A percentile compares a stretch with the other conserved stretches of the same genome.
These are phyloP conservation scores for Drosophila prosaltans DNA, from an alignment of 1,140 invertebrate genomes.

Conservation along the genomic window DNA sequence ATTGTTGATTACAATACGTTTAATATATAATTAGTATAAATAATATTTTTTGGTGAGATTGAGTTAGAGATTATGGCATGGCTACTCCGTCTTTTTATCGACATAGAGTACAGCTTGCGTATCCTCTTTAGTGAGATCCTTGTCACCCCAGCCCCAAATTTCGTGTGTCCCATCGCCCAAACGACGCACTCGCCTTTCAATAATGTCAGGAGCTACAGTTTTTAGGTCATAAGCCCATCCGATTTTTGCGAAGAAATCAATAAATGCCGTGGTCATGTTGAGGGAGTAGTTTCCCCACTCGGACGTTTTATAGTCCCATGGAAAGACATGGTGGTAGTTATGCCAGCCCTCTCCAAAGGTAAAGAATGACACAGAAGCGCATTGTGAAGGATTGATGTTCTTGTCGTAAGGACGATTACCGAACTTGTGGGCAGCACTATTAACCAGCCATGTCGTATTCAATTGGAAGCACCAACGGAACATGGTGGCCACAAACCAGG, in stretches of 20 bases:
- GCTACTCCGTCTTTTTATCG: conserved; percentile 68
- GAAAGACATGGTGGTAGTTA: conserved; percentile 97
- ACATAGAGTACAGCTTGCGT: conserved; percentile 85
- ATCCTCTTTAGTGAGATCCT: conserved; percentile 88
- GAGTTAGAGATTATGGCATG: background rate
- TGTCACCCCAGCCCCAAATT: conserved; percentile 92
- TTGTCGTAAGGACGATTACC: conserved; percentile 95
- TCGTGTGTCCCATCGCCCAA: conserved; percentile 91
- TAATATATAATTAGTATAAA: conserved; percentile 5
- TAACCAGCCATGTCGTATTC: conserved; percentile 97
- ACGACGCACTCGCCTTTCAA: conserved; percentile 87
- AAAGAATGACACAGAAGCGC: conserved; percentile 87
- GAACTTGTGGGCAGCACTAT: conserved; percentile 95
- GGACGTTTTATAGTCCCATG: conserved; percentile 94
- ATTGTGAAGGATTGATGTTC: conserved; percentile 90
- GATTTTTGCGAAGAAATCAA: conserved; percentile 91
- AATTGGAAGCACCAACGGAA: conserved; percentile 93
- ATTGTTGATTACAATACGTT: conserved; percentile 4
- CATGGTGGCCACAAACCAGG: conserved; percentile 91
- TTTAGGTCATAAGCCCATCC: conserved; percentile 95
- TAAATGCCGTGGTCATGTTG: conserved; percentile 92
- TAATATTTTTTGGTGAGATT: background rate
- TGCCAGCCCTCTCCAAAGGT: conserved; percentile 94
- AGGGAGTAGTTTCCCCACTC: conserved; percentile 90
- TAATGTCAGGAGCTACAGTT: conserved; percentile 88